Evolutionary conservation across 2,888 invertebrate genomes (phyloP).

Genomic region (Tineola bisselliella): DNA sequence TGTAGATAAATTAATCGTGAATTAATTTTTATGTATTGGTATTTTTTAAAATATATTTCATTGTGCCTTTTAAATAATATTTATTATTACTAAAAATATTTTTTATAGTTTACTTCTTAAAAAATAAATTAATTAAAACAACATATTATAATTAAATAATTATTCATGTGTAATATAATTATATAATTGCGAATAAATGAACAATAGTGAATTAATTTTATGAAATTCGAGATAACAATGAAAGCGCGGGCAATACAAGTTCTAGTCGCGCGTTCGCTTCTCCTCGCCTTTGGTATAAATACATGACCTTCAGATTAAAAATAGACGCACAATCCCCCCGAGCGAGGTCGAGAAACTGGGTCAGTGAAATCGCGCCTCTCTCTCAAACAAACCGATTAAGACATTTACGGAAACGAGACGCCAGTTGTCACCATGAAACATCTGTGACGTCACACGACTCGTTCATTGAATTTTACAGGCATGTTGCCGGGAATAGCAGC

Average conservation of each 20-base stretch:
- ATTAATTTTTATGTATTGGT: too few species aligned
- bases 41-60: too few species aligned
- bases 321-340: constrained; percentile 59
- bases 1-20: too few species aligned
- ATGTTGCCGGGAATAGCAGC: constrained; percentile 15
- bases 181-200: neutral
- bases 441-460: constrained; percentile 49
- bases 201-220: neutral
- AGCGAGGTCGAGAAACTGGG: constrained; percentile 63
- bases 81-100: too few species aligned
- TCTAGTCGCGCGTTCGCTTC: constrained; percentile 22
- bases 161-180: too few species aligned
- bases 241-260: constrained; percentile 15
- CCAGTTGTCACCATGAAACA: neutral
- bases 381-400: constrained; percentile 23
- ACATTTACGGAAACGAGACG: neutral
- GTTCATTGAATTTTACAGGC: constrained; percentile 62
- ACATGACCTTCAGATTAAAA: constrained; percentile 66
- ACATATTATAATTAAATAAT: too few species aligned
- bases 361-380: constrained; percentile 37
- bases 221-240: constrained; percentile 21
- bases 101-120: too few species aligned
- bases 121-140: too few species aligned
- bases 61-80: too few species aligned
- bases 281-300: constrained; percentile 50